Conservation (phyloP, 2,797 vertebrate genomes). For the Crenuchus spilurus region DNA sequence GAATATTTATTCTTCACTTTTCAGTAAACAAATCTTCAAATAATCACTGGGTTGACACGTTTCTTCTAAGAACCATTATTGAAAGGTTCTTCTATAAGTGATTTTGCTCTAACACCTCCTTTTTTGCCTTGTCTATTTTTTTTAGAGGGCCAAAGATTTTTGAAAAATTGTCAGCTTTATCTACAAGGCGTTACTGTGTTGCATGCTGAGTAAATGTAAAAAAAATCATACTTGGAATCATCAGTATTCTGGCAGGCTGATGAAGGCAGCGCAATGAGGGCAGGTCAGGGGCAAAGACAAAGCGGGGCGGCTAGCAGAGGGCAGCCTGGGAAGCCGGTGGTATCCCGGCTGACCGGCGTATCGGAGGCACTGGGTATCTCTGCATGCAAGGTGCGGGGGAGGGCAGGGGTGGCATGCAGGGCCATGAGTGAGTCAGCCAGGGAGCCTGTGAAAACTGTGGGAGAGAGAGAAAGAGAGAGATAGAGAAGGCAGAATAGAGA, state of each 20-base stretch:
- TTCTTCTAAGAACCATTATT: no score
- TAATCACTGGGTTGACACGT: no score
- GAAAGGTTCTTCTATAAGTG: no score
- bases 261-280: neutral
- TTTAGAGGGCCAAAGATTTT: no score
- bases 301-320: conserved; percentile 9
- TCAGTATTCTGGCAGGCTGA: conserved; percentile 10
- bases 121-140: no score
- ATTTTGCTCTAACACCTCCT: no score
- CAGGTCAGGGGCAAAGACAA: conserved; percentile 18
- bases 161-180: no score
- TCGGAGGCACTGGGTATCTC: conserved; percentile 48
- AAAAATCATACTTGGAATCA: conserved; percentile 3
- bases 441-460: conserved; percentile 81
- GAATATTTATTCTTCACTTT: no score
- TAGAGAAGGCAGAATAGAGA: conserved; percentile 43
- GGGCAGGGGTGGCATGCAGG: conserved; percentile 60
- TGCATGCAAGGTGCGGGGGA: conserved; percentile 55
- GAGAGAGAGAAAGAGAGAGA: conserved; percentile 59
- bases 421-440: conserved; percentile 68
- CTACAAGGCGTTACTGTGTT: no score
- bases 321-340: conserved; percentile 27
- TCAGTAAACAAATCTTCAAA: no score
- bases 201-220: conserved; percentile 1
- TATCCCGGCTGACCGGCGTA: conserved; percentile 46